phyloP scores from a whole-genome alignment of 2,797 vertebrate species.

The Hipposideros larvatus region DNA sequence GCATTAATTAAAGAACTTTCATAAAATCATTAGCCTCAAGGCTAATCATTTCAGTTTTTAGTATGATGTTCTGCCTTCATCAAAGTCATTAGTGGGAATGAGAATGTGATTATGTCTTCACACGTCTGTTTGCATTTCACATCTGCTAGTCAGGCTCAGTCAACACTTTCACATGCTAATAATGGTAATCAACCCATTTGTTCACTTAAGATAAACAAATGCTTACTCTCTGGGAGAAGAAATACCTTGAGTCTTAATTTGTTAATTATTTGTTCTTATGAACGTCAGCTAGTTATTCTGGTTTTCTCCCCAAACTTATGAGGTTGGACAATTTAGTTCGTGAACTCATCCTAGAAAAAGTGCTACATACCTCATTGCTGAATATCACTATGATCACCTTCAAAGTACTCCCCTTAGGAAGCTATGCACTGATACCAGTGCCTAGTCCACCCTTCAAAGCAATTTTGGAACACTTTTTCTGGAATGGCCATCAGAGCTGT shows the following conservation, averaged over 20 bases:
- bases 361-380: too few relatives aligned
- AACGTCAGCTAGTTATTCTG: constrained; percentile 50
- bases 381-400: too few relatives aligned
- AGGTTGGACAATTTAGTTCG: too few relatives aligned
- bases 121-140: constrained; percentile 40
- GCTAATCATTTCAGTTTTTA: constrained; percentile 3
- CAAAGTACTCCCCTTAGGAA: too few relatives aligned
- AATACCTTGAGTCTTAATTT: constrained; percentile 68
- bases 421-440: too few relatives aligned
- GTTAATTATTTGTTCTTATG: constrained; percentile 62
- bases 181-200: constrained; percentile 70
- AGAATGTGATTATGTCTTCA: constrained; percentile 18
- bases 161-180: constrained; percentile 26
- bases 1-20: constrained; percentile 65
- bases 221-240: constrained; percentile 56
- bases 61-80: neutral
- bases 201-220: constrained; percentile 64
- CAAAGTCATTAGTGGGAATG: neutral
- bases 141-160: constrained; percentile 61
- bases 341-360: too few relatives aligned
- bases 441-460: too few relatives aligned
- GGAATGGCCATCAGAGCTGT: too few relatives aligned
- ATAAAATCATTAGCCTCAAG: neutral
- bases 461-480: too few relatives aligned
- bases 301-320: constrained; percentile 4